Percentiles rank a stretch among this genome's conserved stretches.
Conservation (phyloP, 1,140 invertebrate genomes). For the Zophobas atratus region DNA sequence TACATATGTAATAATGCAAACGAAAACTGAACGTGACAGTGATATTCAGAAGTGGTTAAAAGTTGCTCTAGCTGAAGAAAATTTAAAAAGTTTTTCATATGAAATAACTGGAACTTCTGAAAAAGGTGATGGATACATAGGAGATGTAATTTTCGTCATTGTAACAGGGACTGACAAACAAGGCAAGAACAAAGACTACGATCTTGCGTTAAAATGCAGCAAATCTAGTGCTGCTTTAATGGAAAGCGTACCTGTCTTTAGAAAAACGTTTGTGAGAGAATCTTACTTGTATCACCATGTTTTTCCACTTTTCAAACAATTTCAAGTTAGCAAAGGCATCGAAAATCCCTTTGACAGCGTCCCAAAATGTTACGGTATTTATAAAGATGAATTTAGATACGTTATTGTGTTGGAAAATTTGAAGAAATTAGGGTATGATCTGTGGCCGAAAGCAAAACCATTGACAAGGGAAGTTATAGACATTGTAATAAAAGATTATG, state of each 20-base stretch:
- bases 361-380: background rate
- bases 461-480: no score
- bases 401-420: slow-evolving; percentile 4
- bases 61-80: background rate
- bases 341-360: background rate
- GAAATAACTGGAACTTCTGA: background rate
- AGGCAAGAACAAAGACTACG: background rate
- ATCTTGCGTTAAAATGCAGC: background rate
- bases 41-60: background rate
- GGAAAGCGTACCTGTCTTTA: background rate
- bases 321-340: background rate
- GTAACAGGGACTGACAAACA: background rate
- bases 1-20: background rate
- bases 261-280: background rate
- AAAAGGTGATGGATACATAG: background rate
- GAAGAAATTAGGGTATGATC: background rate
- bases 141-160: slow-evolving; percentile 14
- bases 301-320: background rate
- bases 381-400: background rate
- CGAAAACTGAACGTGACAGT: background rate
- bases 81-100: background rate
- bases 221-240: background rate
- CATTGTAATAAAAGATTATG: no score
- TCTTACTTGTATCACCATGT: background rate
- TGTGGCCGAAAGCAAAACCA: background rate